These are phyloP conservation scores for Pomacea canaliculata DNA, from an alignment of 2,888 invertebrate genomes.

Conservation along the genomic window DNA sequence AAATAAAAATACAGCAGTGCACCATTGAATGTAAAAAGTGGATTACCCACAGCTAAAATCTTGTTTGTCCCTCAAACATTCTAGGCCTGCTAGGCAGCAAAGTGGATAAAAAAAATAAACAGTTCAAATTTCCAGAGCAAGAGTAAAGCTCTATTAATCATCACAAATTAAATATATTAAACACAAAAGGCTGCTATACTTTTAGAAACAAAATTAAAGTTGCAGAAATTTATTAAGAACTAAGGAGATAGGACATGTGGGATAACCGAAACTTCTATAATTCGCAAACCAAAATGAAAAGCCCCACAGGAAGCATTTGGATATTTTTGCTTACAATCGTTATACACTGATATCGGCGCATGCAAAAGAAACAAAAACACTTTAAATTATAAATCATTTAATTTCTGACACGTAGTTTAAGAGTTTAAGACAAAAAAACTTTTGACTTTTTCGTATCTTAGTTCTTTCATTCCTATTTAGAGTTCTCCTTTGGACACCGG, in stretches of 20 bases:
- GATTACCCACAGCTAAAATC: slow-evolving; percentile 55
- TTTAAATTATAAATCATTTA: neutral
- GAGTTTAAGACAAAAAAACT: no score
- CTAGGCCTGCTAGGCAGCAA: slow-evolving; percentile 32
- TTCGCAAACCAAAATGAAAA: no score
- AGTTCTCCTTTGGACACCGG: no score
- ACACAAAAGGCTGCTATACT: neutral
- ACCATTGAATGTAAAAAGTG: neutral
- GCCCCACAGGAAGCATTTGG: no score
- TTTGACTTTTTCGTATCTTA: no score
- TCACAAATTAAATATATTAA: neutral
- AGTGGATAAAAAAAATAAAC: slow-evolving; percentile 16
- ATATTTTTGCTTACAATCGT: no score
- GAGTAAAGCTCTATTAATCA: neutral
- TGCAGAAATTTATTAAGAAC: neutral
- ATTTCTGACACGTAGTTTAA: neutral
- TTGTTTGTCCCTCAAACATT: slow-evolving; percentile 58
- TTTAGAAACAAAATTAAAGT: neutral
- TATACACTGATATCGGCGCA: no score
- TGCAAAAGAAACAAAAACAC: no score
- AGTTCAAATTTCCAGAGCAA: neutral
- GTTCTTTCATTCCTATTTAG: no score
- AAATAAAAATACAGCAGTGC: neutral
- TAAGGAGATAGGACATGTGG: no score
- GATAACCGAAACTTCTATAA: no score